A percentile compares a stretch with the other conserved stretches of the same genome.
These are phyloP conservation scores for Mnemiopsis leidyi DNA, from an alignment of 37 sponge, comb jelly and placozoan species.

Conservation along the genomic window DNA sequence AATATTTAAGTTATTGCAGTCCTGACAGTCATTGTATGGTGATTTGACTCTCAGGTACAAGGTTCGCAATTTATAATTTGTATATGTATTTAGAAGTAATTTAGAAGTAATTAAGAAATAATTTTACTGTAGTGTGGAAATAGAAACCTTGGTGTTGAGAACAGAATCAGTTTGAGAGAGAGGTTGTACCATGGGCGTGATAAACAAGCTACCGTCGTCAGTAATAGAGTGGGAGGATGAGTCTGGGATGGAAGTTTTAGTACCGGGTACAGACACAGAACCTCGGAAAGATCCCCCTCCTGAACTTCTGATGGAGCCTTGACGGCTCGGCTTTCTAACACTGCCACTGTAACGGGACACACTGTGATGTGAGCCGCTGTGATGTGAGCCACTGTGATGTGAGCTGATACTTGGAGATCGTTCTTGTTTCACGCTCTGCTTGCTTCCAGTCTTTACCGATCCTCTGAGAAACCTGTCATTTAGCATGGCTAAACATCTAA, in stretches of 20 bases:
- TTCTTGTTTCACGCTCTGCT: no score
- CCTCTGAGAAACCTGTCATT: no score
- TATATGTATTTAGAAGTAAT: no score
- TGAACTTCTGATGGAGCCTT: not conserved
- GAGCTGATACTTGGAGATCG: not conserved
- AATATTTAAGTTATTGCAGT: no score
- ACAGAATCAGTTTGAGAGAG: conserved; percentile 32
- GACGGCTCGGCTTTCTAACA: not conserved
- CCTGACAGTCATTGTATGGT: no score
- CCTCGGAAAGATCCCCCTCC: not conserved
- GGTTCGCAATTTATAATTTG: no score
- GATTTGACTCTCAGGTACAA: no score
- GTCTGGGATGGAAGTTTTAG: not conserved
- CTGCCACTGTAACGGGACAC: no score
- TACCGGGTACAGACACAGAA: not conserved
- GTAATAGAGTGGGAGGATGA: not conserved
- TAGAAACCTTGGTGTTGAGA: conserved; percentile 11
- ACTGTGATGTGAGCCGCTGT: not conserved
- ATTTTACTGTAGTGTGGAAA: no score
- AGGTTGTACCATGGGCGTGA: conserved; percentile 34
- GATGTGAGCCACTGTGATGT: not conserved
- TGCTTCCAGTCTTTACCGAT: not conserved
- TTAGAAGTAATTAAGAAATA: not conserved
- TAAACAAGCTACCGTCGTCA: not conserved
- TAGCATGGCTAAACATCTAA: no score